Evolutionary conservation across 2,888 invertebrate species (phyloP), one percentile per base, ranked within the genome.

Genomic region (Tetranychus piercei): DNA sequence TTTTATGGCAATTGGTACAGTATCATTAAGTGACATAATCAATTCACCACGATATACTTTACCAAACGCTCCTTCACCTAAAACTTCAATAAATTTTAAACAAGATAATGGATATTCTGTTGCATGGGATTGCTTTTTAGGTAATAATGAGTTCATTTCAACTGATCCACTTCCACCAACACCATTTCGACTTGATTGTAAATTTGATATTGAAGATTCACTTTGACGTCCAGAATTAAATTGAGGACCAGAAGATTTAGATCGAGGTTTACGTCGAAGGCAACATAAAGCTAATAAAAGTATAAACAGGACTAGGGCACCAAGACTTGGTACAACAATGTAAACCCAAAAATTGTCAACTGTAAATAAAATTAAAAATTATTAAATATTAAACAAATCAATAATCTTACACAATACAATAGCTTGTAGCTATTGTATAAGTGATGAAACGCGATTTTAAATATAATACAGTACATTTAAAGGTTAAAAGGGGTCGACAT

Each of bases 31-130:
- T 72, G 81, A 77, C n/a, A 82, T 82, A 34, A 82, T 75, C 75
- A 84, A 79, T 77, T 84, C 83, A 2, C 79, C 79, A 34, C 78
- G 76, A 82, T 93, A 97, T 0, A 96, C 95, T 85, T 93, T 94
- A 83, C 96, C 96, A 82, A 95, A 97, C 44, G 94, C 94, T 15
- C 97, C 95, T 84, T 95, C 94, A 34, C 95, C 95, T 45, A 96
- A 84, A 82, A 94, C 92, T 81, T 94, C 92, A 72, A 92, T 85
- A 81, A 94, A 92, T 70, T 79, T 74, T 20, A 82, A 78, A 80
- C 79, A 77, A 44, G 74, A 82, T 76, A 92, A 85, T 0, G 90
- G 89, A 81, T 92, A 93, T 80, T 94, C 94, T 4, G 91, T 88
- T 69, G 93, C 89, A 79, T 89, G 84, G 4, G 87, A 65, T 22